Conservation (phyloP, 1,140 invertebrate species). For the Ceratoteleas bidentatus region DNA sequence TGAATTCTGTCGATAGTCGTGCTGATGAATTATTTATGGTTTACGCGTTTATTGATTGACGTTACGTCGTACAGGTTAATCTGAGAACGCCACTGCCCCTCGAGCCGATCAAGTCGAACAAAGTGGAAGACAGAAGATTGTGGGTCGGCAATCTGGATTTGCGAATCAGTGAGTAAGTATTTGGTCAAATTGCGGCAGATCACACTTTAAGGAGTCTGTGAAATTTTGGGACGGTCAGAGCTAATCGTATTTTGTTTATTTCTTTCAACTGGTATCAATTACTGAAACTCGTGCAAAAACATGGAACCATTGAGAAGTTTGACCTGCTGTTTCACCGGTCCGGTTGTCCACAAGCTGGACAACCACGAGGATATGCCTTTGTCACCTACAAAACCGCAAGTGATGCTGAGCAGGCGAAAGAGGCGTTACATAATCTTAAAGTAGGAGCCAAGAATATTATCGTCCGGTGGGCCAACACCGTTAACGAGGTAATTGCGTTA, state of each 20-base stretch:
- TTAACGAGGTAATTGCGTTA: conserved; percentile 83
- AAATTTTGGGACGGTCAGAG: conserved; percentile 12
- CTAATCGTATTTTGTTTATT: conserved; percentile 43
- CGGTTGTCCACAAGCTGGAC: conserved; percentile 90
- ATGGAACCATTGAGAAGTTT: conserved; percentile 95
- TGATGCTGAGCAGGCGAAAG: conserved; percentile 86
- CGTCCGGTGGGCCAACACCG: conserved; percentile 91
- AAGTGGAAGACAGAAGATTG: conserved; percentile 87
- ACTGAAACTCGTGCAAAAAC: conserved; percentile 95
- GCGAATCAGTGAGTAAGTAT: conserved; percentile 95
- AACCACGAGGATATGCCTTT: conserved; percentile 96
- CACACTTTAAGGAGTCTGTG: too few relatives aligned
- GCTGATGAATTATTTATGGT: background rate
- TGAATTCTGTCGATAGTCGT: background rate
- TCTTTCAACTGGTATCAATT: conserved; percentile 92
- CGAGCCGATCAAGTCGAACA: conserved; percentile 83
- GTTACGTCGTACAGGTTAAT: conserved; percentile 56
- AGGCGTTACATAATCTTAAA: conserved; percentile 87
- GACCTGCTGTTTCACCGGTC: conserved; percentile 95
- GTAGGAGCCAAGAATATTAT: conserved; percentile 88
- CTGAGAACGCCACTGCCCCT: conserved; percentile 82
- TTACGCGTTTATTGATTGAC: background rate
- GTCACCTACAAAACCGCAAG: conserved; percentile 89
- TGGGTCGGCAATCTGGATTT: conserved; percentile 96
- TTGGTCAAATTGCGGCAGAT: conserved; percentile 21